Conservation (phyloP, 2,888 invertebrate species). For the Eledona agricola region DNA sequence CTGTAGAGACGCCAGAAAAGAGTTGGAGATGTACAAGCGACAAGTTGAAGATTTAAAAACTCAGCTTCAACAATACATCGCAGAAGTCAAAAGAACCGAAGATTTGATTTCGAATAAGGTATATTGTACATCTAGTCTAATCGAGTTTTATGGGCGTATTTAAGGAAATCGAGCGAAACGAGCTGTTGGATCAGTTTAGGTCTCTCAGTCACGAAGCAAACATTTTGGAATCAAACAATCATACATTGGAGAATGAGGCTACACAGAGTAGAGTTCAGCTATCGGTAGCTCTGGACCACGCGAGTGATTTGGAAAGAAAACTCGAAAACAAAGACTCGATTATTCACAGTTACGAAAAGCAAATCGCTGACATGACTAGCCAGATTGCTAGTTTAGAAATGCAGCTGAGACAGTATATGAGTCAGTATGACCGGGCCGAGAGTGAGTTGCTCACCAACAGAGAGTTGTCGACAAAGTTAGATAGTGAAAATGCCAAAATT, state of each 20-base stretch:
- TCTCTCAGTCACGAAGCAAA: conserved; percentile 81
- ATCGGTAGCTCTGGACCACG: conserved; percentile 67
- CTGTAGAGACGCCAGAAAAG: conserved; percentile 70
- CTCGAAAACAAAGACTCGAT: conserved; percentile 66
- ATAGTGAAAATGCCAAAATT: conserved; percentile 73
- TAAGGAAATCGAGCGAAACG: conserved; percentile 80
- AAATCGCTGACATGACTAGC: conserved; percentile 65
- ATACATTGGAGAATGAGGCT: conserved; percentile 80
- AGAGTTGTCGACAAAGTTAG: conserved; percentile 70
- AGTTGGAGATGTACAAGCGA: conserved; percentile 73
- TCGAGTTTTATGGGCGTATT: conserved; percentile 16
- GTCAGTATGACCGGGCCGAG: conserved; percentile 68
- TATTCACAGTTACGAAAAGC: conserved; percentile 67
- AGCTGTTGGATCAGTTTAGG: conserved; percentile 82
- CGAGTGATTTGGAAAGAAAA: conserved; percentile 72
- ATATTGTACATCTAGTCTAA: conserved; percentile 16
- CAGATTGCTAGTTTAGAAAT: conserved; percentile 71
- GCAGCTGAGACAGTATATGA: conserved; percentile 69
- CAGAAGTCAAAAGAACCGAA: conserved; percentile 81
- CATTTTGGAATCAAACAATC: conserved; percentile 79
- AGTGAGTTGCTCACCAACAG: conserved; percentile 69
- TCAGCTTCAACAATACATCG: conserved; percentile 83
- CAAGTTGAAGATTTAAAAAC: conserved; percentile 79
- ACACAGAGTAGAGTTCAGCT: conserved; percentile 71
- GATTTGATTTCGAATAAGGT: conserved; percentile 77